phyloP scores from a whole-genome alignment of 1,140 invertebrate species.

The Tetramorium parvispinum region DNA sequence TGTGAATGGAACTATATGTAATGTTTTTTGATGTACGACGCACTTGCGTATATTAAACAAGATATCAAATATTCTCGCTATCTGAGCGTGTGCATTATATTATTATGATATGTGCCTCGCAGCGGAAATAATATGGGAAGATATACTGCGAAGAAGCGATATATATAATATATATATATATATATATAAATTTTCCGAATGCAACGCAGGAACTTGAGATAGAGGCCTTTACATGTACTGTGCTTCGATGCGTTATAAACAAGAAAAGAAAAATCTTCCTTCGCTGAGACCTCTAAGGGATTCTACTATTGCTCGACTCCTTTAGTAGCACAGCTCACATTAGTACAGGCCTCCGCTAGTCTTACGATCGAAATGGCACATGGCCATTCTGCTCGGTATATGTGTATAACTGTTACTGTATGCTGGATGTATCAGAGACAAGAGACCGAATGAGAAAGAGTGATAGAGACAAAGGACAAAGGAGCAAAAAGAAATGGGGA shows the following conservation, averaged over 20 bases:
- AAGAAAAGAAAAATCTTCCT: slow-evolving; percentile 57
- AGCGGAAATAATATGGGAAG: slow-evolving; percentile 36
- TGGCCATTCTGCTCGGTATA: slow-evolving; percentile 76
- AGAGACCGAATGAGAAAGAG: slow-evolving; percentile 28
- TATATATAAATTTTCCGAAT: slow-evolving; percentile 50
- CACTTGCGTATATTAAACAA: slow-evolving; percentile 56
- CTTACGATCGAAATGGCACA: slow-evolving; percentile 77
- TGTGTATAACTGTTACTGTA: slow-evolving; percentile 78
- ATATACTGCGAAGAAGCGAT: slow-evolving; percentile 64
- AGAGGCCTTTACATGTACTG: slow-evolving; percentile 79
- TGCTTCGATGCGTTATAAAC: slow-evolving; percentile 67
- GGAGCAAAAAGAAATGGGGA: slow-evolving; percentile 36
- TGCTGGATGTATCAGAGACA: slow-evolving; percentile 59
- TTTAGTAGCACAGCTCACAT: slow-evolving; percentile 68
- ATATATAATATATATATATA: slow-evolving; percentile 22
- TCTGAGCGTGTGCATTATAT: slow-evolving; percentile 66
- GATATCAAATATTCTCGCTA: slow-evolving; percentile 68
- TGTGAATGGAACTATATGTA: slow-evolving; percentile 63
- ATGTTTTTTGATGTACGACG: slow-evolving; percentile 56
- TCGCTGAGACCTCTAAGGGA: slow-evolving; percentile 64
- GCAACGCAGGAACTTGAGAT: slow-evolving; percentile 73
- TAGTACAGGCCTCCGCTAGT: slow-evolving; percentile 83
- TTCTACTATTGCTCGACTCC: slow-evolving; percentile 62
- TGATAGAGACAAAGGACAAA: not conserved
- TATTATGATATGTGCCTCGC: slow-evolving; percentile 71